These are phyloP conservation scores for Stegodyphus dumicola DNA, from an alignment of 1,140 invertebrate species.

Conservation along the genomic window DNA sequence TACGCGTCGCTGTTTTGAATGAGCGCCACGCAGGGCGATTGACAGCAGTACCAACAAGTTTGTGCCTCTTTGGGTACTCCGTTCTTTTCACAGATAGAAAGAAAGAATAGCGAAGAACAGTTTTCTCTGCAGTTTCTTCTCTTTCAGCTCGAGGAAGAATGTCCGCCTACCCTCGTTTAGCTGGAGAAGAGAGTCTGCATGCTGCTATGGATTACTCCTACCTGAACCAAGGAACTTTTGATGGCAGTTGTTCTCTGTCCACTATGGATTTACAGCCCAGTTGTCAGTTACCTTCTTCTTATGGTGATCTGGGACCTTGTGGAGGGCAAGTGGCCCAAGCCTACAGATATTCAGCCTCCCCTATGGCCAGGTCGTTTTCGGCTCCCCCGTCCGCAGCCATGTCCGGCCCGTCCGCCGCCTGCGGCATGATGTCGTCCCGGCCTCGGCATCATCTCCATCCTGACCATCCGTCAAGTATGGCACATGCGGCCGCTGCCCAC, in stretches of 20 bases:
- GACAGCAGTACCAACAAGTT: neutral
- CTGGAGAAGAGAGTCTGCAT: conserved; percentile 66
- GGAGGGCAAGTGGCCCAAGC: conserved; percentile 78
- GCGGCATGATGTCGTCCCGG: conserved; percentile 33
- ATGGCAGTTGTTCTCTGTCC: conserved; percentile 73
- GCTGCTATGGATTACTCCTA: conserved; percentile 75
- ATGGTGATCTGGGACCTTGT: conserved; percentile 85
- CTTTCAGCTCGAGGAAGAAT: conserved; percentile 17
- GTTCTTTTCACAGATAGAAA: neutral
- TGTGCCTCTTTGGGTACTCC: neutral
- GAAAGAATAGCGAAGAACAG: neutral
- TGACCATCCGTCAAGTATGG: conserved; percentile 33
- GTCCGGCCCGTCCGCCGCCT: conserved; percentile 35
- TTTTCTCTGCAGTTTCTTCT: neutral
- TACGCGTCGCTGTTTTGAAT: conserved; percentile 22
- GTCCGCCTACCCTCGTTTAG: conserved; percentile 16
- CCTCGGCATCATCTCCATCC: conserved; percentile 38
- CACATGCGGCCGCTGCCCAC: neutral
- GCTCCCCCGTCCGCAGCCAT: conserved; percentile 36
- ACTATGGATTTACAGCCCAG: conserved; percentile 70
- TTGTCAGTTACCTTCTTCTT: conserved; percentile 78
- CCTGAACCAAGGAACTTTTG: conserved; percentile 78
- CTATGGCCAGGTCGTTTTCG: conserved; percentile 30
- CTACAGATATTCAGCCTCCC: conserved; percentile 64
- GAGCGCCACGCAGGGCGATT: neutral